Percentiles rank a stretch among this genome's conserved stretches.
Evolutionary conservation across 2,888 invertebrate species (phyloP).

Genomic region (Meteorus colon): DNA sequence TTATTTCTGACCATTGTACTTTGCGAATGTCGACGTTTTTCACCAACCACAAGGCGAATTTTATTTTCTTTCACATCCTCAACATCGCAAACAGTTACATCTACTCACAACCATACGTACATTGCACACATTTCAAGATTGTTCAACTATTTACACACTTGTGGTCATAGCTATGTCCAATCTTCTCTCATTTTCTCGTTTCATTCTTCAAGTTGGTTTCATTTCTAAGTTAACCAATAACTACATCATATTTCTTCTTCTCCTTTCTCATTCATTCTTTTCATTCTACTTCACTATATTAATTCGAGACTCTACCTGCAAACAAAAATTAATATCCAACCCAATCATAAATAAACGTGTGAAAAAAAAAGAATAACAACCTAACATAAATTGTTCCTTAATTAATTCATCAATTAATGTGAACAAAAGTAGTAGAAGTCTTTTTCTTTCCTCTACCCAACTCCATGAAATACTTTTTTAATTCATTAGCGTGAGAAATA

Average conservation of each 20-base stretch:
- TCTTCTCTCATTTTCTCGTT: not conserved
- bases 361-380: not conserved
- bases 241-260: not conserved
- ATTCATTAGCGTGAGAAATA: conserved; percentile 1
- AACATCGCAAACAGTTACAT: not conserved
- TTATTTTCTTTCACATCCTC: not conserved
- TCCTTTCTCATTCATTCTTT: not conserved
- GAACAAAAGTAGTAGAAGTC: not conserved
- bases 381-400: not conserved
- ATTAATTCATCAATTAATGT: not conserved
- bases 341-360: not conserved
- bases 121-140: not conserved
- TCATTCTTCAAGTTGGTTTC: not conserved
- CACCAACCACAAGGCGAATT: not conserved
- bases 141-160: not conserved
- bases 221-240: not conserved
- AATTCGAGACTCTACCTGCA: not conserved
- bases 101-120: not conserved
- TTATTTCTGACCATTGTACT: not conserved
- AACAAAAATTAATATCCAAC: not conserved
- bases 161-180: not conserved
- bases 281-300: not conserved
- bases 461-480: not conserved
- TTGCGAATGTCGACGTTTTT: not conserved
- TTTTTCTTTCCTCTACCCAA: not conserved